These are phyloP conservation scores for Etheostoma perlongum DNA, from an alignment of 2,797 vertebrate genomes.

Conservation along the genomic window DNA sequence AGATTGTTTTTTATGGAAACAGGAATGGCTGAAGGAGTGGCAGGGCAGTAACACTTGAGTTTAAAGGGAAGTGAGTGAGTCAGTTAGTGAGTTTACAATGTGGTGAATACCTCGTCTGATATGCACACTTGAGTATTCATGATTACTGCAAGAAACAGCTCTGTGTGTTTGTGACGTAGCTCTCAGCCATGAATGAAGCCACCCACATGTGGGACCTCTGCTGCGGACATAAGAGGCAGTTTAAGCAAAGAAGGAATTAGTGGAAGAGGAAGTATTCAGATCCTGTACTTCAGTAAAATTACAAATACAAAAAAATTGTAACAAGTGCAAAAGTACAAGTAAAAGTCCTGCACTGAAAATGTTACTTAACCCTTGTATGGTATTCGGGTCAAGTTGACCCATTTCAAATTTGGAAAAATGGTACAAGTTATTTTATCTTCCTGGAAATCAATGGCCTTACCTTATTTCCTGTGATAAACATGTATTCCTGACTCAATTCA, in stretches of 20 bases:
- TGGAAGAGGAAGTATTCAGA: neutral
- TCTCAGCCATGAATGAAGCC: neutral
- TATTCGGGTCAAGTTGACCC: no score
- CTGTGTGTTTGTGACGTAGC: neutral
- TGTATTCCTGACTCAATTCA: no score
- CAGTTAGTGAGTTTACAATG: neutral
- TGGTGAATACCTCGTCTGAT: neutral
- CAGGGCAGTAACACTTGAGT: constrained; percentile 33
- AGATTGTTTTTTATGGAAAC: neutral
- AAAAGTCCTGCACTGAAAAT: neutral
- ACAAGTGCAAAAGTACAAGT: neutral
- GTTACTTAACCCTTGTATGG: no score
- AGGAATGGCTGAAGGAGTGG: constrained; percentile 46
- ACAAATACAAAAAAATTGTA: neutral
- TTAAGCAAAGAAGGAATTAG: neutral
- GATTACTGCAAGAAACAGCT: neutral
- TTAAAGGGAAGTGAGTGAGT: neutral
- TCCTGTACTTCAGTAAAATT: no score
- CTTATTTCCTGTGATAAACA: no score
- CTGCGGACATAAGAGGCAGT: constrained; percentile 25
- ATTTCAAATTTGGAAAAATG: no score
- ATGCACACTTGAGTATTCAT: neutral
- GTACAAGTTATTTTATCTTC: no score
- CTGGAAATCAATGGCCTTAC: no score
- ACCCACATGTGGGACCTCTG: constrained; percentile 14